Percentiles rank a stretch among this genome's conserved stretches.
Evolutionary conservation across 2,888 invertebrate genomes (phyloP).

Genomic region (Spisula solida): DNA sequence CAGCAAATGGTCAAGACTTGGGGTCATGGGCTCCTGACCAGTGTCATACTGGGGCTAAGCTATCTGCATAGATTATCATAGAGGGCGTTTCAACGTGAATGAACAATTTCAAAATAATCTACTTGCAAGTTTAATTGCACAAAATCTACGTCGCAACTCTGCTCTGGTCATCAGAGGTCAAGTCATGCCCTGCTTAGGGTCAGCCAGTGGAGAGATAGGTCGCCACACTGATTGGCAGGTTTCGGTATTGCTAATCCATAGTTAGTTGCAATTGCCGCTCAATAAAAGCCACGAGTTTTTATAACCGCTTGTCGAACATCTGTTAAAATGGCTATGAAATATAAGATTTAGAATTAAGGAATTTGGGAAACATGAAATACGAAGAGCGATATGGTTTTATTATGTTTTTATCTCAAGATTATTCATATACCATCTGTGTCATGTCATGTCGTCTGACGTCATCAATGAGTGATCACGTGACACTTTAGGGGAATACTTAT

Average conservation of each 20-base stretch:
- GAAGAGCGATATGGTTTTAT: constrained; percentile 28
- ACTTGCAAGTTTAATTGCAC: constrained; percentile 71
- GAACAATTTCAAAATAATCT: constrained; percentile 72
- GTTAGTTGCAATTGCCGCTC: constrained; percentile 51
- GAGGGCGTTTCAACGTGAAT: constrained; percentile 61
- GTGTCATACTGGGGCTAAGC: constrained; percentile 55
- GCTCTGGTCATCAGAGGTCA: constrained; percentile 66
- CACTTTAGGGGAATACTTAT: too few species aligned
- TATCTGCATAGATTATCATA: constrained; percentile 52
- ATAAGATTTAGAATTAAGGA: constrained; percentile 49
- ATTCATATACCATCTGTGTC: constrained; percentile 54
- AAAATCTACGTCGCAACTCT: constrained; percentile 66
- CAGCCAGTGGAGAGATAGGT: constrained; percentile 61
- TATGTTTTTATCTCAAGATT: constrained; percentile 40
- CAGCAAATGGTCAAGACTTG: constrained; percentile 49
- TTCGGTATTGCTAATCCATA: constrained; percentile 62
- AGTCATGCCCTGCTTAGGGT: constrained; percentile 71
- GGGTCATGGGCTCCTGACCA: constrained; percentile 62
- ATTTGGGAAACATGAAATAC: constrained; percentile 31
- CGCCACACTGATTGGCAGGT: constrained; percentile 69
- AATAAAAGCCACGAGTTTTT: constrained; percentile 63
- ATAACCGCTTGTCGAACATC: constrained; percentile 58
- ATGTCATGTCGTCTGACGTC: constrained; percentile 9
- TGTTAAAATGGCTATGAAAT: constrained; percentile 53
- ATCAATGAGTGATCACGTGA: background rate